These are phyloP conservation scores for Rutilus rutilus DNA, from an alignment of 2,113 vertebrate genomes.

Conservation along the genomic window DNA sequence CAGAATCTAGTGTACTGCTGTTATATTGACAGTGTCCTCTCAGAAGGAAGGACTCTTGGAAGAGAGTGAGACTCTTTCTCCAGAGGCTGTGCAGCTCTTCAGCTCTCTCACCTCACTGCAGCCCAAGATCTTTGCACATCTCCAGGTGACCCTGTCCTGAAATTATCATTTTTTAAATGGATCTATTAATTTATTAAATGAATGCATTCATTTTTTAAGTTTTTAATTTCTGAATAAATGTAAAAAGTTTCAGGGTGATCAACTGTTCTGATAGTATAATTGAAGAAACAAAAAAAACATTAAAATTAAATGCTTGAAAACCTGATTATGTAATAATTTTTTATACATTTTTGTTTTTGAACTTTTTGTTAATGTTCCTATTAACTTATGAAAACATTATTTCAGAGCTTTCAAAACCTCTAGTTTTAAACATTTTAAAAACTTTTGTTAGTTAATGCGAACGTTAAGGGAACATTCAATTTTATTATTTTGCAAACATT, in stretches of 20 bases:
- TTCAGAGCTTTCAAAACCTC: too few relatives aligned
- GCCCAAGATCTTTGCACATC: constrained; percentile 83
- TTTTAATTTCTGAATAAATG: background rate
- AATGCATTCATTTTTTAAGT: background rate
- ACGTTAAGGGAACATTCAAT: too few relatives aligned
- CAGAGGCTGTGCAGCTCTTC: constrained; percentile 75
- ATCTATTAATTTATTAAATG: background rate
- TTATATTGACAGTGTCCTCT: constrained; percentile 20
- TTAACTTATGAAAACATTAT: too few relatives aligned
- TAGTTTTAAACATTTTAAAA: too few relatives aligned
- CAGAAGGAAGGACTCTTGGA: constrained; percentile 48
- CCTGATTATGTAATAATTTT: background rate
- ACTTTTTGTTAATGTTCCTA: too few relatives aligned
- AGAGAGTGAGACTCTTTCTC: constrained; percentile 64
- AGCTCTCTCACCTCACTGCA: constrained; percentile 80
- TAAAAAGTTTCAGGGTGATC: background rate
- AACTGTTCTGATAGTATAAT: background rate
- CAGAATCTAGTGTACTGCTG: background rate
- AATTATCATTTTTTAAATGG: background rate
- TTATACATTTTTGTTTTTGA: too few relatives aligned
- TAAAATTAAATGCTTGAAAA: background rate
- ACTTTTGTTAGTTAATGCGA: too few relatives aligned
- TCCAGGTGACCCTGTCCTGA: constrained; percentile 71
- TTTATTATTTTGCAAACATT: too few relatives aligned
- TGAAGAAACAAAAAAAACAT: background rate